Evolutionary conservation across 2,888 invertebrate genomes (phyloP), one percentile per base, ranked within the genome.

Genomic region (Phortica magna): DNA sequence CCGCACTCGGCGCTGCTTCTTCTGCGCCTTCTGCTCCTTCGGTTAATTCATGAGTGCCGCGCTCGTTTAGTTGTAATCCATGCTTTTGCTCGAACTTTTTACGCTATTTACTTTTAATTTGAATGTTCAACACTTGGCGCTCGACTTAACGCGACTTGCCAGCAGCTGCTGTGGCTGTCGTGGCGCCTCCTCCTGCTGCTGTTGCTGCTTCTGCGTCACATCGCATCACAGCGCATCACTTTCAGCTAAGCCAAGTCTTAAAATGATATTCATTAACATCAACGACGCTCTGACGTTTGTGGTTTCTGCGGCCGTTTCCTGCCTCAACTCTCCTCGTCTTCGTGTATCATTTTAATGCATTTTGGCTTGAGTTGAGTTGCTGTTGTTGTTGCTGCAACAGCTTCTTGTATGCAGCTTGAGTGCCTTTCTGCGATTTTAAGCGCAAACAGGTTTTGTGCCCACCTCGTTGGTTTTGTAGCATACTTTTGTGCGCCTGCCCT

Each of bases 81-180:
- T 53, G 14, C 10, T 48, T 74, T 74, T 10, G n/a, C 55, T 64
- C 74, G 65, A 64, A 74, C 64, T 70, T 71, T 76, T 73, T 70
- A 31, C 43, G 76, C 79, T 75, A 79, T 79, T 79, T 76, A 77
- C 79, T 77, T 76, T 80, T 78, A 76, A 75, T 76, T 77, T 77
- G 64, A 71, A 68, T 78, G 76, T 73, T 75, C 39, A 67, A 73
- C 74, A 76, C 73, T 55, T 64, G n/a, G 2, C 61, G 75, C 72
- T 75, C 31, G 31, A 71, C 75, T 77, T 75, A 71, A 57, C 48
- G 61, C 64, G 12, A 14, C n/a, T 42, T 70, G 9, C 55, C 7
- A 55, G 55, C n/a, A 31, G 53, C 57, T 42, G 39, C 41, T 42
- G 39, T 55, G 7, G 55, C n/a, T 55, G 67, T 39, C 67, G 39